These are phyloP conservation scores for Drosophila stalkeri DNA, from an alignment of 2,888 invertebrate genomes.

Conservation along the genomic window DNA sequence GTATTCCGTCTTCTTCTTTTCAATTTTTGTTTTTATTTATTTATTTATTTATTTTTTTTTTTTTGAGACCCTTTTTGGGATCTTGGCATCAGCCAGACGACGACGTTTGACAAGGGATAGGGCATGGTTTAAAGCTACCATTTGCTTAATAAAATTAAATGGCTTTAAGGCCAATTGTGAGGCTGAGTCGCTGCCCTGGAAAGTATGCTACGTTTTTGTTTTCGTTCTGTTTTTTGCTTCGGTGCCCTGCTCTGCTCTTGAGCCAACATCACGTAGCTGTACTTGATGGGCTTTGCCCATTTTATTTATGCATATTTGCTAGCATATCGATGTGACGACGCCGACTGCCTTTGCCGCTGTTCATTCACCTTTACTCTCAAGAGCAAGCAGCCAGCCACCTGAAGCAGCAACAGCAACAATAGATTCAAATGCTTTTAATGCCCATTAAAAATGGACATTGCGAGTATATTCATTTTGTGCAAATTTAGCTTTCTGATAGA, in stretches of 20 bases:
- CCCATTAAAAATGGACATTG: neutral
- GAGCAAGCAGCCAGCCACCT: slow-evolving; percentile 28
- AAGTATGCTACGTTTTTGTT: slow-evolving; percentile 46
- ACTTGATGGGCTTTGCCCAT: slow-evolving; percentile 48
- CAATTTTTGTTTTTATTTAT: neutral
- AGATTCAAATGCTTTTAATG: slow-evolving; percentile 42
- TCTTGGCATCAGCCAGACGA: neutral
- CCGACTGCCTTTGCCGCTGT: slow-evolving; percentile 35
- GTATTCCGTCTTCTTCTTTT: slow-evolving; percentile 5
- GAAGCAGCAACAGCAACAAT: slow-evolving; percentile 27
- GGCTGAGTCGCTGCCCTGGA: slow-evolving; percentile 24
- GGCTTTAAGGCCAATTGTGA: slow-evolving; percentile 62
- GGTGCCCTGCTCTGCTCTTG: slow-evolving; percentile 9
- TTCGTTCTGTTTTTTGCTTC: neutral
- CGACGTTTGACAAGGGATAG: slow-evolving; percentile 6
- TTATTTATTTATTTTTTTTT: too few species aligned
- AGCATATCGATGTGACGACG: slow-evolving; percentile 58
- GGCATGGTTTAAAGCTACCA: slow-evolving; percentile 44
- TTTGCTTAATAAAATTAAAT: slow-evolving; percentile 72
- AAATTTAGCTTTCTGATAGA: neutral
- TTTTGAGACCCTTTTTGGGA: slow-evolving; percentile 2
- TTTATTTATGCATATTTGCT: slow-evolving; percentile 62
- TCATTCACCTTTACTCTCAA: slow-evolving; percentile 75
- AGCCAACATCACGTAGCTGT: slow-evolving; percentile 49
- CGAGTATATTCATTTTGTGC: neutral